Evolutionary conservation across 2,797 vertebrate species (phyloP), one percentile per base, ranked within the genome.

Genomic region (Danio choprae): DNA sequence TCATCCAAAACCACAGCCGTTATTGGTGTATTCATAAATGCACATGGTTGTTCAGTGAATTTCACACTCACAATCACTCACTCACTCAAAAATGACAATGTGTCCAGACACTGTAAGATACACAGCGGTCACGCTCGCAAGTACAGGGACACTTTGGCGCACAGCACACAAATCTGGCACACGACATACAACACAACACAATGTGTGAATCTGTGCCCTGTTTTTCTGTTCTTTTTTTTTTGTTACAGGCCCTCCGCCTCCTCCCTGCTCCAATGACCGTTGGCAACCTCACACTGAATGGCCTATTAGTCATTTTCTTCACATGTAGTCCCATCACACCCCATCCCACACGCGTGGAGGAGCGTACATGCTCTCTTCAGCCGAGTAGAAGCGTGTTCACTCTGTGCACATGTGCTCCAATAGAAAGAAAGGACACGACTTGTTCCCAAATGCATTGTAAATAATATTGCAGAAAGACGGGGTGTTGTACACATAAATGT

Each of bases 261-360:
- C 51, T 51, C 50, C 55, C 44, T 2, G 29, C 44, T 44, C 68
- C 46, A 29, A 60, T 74, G 65, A 74, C 68, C 18, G 15, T 51
- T 58, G 62, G 67, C 60, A 58, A 62, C 41, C 15, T 65, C 44
- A 72, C 67, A 75, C 78, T 51, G 43, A 76, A 80, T 59, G n/a
- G 12, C 78, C 51, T 60, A 50, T 73, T 80, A 67, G 72, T 80
- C 77, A 79, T 55, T 70, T 62, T 83, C 53, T 43, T 72, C 50
- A 4, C 68, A 72, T 63, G 46, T 43, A 79, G 36, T 80, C 63
- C 72, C 59, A 79, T 29, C n/a, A 15, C 59, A 55, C 46, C 60
- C 53, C 40, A 69, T 43, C 74, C 59, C 16, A 69, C 53, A 62
- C 1, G 20, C 2, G 2, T 79, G 71, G 36, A 69, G 41, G 12